A percentile compares a stretch with the other conserved stretches of the same genome.
These are phyloP conservation scores for Ichneumoninae sp. DNA, from an alignment of 2,888 invertebrate genomes.

Conservation along the genomic window DNA sequence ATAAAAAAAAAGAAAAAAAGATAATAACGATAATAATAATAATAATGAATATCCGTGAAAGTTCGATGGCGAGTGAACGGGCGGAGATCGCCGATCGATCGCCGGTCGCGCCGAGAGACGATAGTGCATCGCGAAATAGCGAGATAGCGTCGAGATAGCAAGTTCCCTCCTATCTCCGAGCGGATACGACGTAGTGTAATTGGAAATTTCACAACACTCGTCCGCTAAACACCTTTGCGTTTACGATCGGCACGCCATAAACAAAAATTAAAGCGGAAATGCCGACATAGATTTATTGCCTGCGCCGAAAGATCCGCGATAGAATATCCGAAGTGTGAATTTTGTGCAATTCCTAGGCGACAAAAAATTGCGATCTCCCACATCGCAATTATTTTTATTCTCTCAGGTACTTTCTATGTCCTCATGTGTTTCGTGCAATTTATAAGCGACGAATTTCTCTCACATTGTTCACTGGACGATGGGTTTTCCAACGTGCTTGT, in stretches of 20 bases:
- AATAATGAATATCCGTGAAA: constrained; percentile 5
- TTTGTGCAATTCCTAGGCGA: no score
- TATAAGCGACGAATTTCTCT: no score
- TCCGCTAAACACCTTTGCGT: neutral
- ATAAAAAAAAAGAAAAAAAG: constrained; percentile 10
- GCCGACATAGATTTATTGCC: neutral
- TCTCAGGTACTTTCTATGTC: no score
- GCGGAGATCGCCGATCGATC: neutral
- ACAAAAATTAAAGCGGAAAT: neutral
- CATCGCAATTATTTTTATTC: no score
- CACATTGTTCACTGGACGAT: no score
- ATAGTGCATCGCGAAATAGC: constrained; percentile 10
- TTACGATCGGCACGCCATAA: neutral
- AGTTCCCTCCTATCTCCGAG: constrained; percentile 10
- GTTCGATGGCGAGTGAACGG: constrained; percentile 3
- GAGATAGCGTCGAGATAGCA: constrained; percentile 8
- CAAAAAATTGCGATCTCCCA: no score
- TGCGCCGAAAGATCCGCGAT: neutral
- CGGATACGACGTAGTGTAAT: constrained; percentile 9
- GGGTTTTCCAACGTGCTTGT: no score
- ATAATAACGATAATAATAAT: neutral
- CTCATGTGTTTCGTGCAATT: no score
- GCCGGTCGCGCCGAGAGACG: constrained; percentile 11
- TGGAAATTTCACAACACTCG: neutral
- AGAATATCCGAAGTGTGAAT: neutral